A percentile compares a stretch with the other conserved stretches of the same genome.
Evolutionary conservation across 1,140 invertebrate genomes (phyloP).

Genomic region (Tetragnatha versicolor): DNA sequence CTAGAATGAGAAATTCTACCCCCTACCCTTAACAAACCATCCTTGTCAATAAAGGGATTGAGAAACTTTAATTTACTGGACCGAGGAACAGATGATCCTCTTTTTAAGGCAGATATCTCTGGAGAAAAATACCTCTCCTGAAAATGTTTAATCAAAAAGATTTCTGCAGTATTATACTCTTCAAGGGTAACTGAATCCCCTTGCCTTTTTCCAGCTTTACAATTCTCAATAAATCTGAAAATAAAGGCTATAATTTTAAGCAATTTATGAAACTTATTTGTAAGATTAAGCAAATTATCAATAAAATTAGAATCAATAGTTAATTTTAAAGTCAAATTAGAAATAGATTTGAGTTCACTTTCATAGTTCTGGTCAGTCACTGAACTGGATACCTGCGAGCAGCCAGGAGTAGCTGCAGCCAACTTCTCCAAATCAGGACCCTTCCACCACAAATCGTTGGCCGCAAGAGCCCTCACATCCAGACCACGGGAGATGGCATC

Average conservation of each 20-base stretch:
- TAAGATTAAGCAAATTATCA: background rate
- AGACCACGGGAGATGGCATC: background rate
- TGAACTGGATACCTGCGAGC: background rate
- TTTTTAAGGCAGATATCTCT: no score
- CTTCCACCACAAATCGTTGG: background rate
- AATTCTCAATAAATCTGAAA: background rate
- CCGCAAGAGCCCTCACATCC: background rate
- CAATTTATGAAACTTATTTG: slow-evolving; percentile 3
- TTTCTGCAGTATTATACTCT: background rate
- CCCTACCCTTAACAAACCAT: slow-evolving; percentile 63
- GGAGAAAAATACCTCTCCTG: background rate
- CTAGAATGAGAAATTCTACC: slow-evolving; percentile 61
- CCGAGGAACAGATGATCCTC: background rate
- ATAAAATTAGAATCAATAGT: slow-evolving; percentile 10
- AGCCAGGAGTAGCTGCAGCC: background rate
- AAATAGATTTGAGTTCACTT: background rate
- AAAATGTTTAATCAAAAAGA: background rate
- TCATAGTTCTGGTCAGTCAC: background rate
- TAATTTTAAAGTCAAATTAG: background rate
- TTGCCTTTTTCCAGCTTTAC: background rate
- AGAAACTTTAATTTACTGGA: slow-evolving; percentile 21
- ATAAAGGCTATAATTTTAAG: background rate
- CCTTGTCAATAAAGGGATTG: no score
- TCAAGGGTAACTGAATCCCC: background rate
- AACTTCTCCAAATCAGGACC: background rate